These are phyloP conservation scores for Reticulitermes lucifugus DNA, from an alignment of 2,888 invertebrate genomes.

Conservation along the genomic window DNA sequence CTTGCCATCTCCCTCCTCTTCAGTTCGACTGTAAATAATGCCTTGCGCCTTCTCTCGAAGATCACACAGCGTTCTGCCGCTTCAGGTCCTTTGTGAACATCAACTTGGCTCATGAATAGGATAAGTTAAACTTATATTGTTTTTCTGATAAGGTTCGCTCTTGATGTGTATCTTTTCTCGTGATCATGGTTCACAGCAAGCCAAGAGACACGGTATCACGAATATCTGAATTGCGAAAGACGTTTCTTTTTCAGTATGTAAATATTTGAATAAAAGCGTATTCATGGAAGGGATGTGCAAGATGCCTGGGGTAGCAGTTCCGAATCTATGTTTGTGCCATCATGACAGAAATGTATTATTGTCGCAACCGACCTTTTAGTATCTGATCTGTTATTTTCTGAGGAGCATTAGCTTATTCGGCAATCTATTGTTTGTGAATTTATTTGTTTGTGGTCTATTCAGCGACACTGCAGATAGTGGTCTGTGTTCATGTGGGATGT, in stretches of 20 bases:
- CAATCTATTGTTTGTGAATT: no score
- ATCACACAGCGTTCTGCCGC: background rate
- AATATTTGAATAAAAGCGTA: background rate
- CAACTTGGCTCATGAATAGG: conserved; percentile 22
- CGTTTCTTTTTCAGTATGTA: background rate
- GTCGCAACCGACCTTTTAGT: no score
- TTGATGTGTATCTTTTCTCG: background rate
- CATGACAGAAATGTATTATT: no score
- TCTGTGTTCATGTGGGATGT: no score
- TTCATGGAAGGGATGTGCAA: background rate
- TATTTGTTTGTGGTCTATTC: no score
- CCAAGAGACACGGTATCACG: background rate
- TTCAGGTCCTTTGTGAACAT: background rate
- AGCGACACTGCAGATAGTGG: no score
- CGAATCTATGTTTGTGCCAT: no score
- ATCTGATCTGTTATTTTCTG: no score
- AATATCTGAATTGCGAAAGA: background rate
- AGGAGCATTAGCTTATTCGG: no score
- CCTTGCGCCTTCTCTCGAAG: background rate
- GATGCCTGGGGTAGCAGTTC: no score
- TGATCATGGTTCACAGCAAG: conserved; percentile 3
- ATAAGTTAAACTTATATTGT: conserved; percentile 37
- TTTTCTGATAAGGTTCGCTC: conserved; percentile 38
- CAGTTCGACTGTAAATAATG: conserved; percentile 21
- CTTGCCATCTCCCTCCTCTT: background rate